Base-by-base conservation (phyloP, 2,113 vertebrate genomes). In the Myodes glareolus region DNA sequence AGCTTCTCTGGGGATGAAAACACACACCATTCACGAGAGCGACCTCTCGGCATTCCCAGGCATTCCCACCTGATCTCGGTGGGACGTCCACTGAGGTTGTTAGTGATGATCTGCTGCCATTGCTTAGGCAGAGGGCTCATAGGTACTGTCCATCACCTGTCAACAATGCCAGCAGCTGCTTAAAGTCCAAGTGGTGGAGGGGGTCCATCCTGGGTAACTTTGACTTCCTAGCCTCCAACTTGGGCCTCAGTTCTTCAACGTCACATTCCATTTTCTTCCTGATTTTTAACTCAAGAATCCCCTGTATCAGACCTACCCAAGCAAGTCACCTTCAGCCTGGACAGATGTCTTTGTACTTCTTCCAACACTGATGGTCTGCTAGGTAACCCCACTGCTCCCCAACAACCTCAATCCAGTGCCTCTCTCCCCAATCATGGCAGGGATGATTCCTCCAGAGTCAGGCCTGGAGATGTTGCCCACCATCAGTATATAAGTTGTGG, bases 401-500 rank as follows among this genome's bases (percentile, higher is more conserved):
- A 77, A 33, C n/a, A 13, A 55, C 33, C 45, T 42, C 36, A 67
- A 63, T 31, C 27, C 19, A 84, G 8, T 85, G 58, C 39, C 21
- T 73, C 4, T 4, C 13, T 2, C 0, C 3, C 42, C 98, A 42
- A 98, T 99, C 97, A 98, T 95, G 0, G 98, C 98, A 0, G 99
- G 98, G 0, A 98, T 98, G 0, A 98, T 98, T 55, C 98, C 98
- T 0, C 98, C 99, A 98, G 33, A 47, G 39, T 98, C 98, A 0
- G 98, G 98, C 0, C 98, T 99, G 0, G 99, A 63, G 81, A 99
- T 99, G 72, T 87, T 98, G 68, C 99, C 98, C 0, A 98, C 98
- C 8, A 99, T 98, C 99, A 99, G 98, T 99, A 99, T 99, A 99
- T 99, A 97, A 99, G 99, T 27, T 99, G 98, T 97, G 99, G 21